Conservation (phyloP, 1,140 invertebrate genomes). For the Lithobius niger region DNA sequence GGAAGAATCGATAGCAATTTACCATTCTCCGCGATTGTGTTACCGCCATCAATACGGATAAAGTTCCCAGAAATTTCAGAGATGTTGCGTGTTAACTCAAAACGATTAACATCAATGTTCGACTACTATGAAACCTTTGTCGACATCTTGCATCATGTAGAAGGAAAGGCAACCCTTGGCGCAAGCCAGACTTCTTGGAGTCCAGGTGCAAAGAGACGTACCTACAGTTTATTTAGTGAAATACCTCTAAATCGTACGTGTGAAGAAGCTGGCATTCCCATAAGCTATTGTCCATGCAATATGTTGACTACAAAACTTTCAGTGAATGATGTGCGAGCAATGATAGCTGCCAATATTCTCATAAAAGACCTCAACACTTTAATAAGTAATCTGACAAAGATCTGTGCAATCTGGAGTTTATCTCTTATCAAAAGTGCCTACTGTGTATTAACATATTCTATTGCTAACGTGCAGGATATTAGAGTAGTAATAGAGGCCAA, state of each 20-base stretch:
- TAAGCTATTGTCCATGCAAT: constrained; percentile 91
- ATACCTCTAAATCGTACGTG: constrained; percentile 62
- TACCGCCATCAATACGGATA: constrained; percentile 51
- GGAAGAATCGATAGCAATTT: constrained; percentile 77
- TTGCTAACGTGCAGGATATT: constrained; percentile 39
- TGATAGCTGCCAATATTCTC: constrained; percentile 38
- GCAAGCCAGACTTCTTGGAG: not conserved
- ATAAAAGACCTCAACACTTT: constrained; percentile 50
- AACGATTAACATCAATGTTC: constrained; percentile 59
- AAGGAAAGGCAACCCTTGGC: not conserved
- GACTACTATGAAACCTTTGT: too few relatives aligned
- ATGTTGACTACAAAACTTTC: constrained; percentile 50
- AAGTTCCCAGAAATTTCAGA: constrained; percentile 44
- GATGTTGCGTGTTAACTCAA: constrained; percentile 49
- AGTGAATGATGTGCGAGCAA: constrained; percentile 28
- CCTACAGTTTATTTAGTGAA: constrained; percentile 28
- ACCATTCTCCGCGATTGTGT: constrained; percentile 63
- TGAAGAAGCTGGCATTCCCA: constrained; percentile 71
- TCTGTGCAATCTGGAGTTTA: constrained; percentile 35
- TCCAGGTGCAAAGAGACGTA: not conserved
- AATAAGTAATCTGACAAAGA: constrained; percentile 42
- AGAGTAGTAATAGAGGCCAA: constrained; percentile 57
- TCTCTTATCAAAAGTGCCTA: constrained; percentile 52
- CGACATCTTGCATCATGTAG: not conserved
- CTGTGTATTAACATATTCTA: constrained; percentile 42